phyloP scores from a whole-genome alignment of 2,113 vertebrate genomes.

The Erythrolamprus reginae region DNA sequence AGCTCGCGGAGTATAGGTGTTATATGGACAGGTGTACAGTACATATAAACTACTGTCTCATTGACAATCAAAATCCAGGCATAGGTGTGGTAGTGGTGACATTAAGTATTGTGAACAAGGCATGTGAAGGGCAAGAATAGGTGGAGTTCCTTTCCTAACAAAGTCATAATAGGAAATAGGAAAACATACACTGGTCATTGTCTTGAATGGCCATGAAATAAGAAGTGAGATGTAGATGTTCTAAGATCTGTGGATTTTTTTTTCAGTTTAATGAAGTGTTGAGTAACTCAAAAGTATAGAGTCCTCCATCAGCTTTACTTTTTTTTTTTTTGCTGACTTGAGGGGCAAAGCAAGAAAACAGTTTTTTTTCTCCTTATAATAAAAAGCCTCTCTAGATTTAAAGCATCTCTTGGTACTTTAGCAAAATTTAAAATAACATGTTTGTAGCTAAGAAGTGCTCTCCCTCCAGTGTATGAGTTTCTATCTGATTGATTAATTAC shows the following conservation, averaged over 20 bases:
- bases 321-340: neutral
- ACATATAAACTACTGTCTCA: neutral
- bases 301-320: neutral
- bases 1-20: too few relatives aligned
- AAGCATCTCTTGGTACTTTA: neutral
- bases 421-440: neutral
- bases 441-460: neutral
- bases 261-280: neutral
- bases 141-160: neutral
- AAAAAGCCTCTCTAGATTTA: neutral
- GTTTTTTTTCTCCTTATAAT: neutral
- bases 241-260: neutral
- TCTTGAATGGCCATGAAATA: neutral
- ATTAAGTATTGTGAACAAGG: neutral
- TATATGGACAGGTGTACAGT: too few relatives aligned
- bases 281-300: neutral
- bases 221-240: neutral
- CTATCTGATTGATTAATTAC: constrained; percentile 9
- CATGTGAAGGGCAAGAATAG: neutral
- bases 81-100: neutral
- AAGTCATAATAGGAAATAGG: neutral
- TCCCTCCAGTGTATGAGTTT: neutral
- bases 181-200: neutral
- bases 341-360: neutral
- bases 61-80: neutral